Base-by-base conservation (phyloP, 2,797 vertebrate genomes). In the Trematomus bernacchii region DNA sequence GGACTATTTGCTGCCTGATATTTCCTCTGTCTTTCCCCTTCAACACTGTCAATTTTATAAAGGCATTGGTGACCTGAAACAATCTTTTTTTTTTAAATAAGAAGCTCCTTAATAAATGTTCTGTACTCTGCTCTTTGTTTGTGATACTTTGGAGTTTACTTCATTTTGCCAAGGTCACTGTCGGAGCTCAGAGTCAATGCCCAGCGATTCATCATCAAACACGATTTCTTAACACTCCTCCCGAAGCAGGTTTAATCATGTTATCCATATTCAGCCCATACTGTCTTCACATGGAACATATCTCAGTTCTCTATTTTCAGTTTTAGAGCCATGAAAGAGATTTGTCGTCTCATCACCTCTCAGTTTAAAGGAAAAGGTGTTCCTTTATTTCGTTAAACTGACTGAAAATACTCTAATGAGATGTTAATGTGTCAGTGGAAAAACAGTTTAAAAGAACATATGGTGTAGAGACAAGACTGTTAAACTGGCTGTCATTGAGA, bases 391-490 rank as follows among this genome's bases (percentile, higher is more conserved):
- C 62, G 54, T 71, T 68, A 64, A 47, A 74, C 37, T 37, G 76
- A 59, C 55, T 53, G 53, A 72, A 23, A 23, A 48, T n/a, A 6
- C 57, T 67, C 57, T 77, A 64, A 80, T 73, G 50, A 84, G 61
- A 65, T 73, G 71, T 74, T 84, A 77, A 84, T 83, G 72, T 85
- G 66, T 72, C 19, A 16, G 55, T 1, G 44, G 30, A 60, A 79
- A 42, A 76, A 60, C 47, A 51, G 44, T 54, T 69, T 50, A 57
- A 75, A 58, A 75, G 21, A 40, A 67, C 46, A 21, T 48, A 46
- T 71, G 27, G 52, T 69, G 1, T 58, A 55, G 74, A 81, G 44
- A 46, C 44, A 13, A 10, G 47, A 52, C 15, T 9, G 10, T 65
- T 27, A 59, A 78, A 69, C 12, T 10, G 37, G 60, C 75, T 73